Evolutionary conservation across 2,797 vertebrate species (phyloP), one percentile per base, ranked within the genome.

Genomic region (Gambelia wislizenii): DNA sequence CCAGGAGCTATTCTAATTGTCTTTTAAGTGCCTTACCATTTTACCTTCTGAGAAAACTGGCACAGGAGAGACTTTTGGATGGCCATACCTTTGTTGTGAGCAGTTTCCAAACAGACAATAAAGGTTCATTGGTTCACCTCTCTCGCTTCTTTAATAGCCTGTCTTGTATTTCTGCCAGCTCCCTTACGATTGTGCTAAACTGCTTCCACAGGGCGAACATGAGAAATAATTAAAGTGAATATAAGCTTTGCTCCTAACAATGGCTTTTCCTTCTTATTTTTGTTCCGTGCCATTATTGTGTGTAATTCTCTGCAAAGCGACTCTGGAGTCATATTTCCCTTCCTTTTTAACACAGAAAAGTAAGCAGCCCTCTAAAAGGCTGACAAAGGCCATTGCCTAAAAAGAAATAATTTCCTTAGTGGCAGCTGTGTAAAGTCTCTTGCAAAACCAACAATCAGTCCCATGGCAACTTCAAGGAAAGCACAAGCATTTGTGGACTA

Each of bases 121-220:
- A 0, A 39, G 39, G 81, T 61, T 87, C 59, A 87, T 87, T 89
- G 92, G 74, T 83, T 56, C 8, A 3, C 75, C 78, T 82, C 74
- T 84, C 78, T 54, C 44, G 86, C 84, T 76, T 59, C 5, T 82
- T 39, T 39, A 69, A 86, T 86, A 72, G 86, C 83, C 76, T 33
- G n/a, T 80, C 75, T 87, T 39, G 84, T n/a, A 87, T 89, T 93
- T 92, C 77, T 61, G 10, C 85, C 83, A 89, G 47, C 56, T 75
- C 44, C 49, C 89, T 80, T 91, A 69, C 84, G 77, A 44, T 76
- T 81, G 84, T n/a, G 83, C 75, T 39, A 39, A 88, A 89, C 77
- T 6, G 13, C 20, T 91, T 93, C 90, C 47, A 64, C 49, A 2
- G 16, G 39, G 13, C 64, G 87, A 85, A 70, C 14, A 69, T 27